phyloP scores from a whole-genome alignment of 2,888 invertebrate genomes.

The Hanleya hanleyi region DNA sequence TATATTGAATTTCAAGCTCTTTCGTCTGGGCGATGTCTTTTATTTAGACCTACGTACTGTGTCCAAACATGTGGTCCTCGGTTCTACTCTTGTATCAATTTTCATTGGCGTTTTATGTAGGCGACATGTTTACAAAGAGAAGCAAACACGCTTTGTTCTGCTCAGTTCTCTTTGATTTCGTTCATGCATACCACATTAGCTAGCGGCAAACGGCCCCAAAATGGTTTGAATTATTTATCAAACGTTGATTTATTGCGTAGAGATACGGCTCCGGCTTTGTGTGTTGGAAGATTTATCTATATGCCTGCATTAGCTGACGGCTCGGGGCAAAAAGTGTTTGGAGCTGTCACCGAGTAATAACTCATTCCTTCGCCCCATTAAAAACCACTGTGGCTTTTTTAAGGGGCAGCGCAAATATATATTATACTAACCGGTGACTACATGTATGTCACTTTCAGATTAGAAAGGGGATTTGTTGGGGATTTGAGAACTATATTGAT shows the following conservation, averaged over 20 bases:
- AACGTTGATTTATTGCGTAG: conserved; percentile 5
- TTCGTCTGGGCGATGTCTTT: background rate
- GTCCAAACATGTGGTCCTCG: background rate
- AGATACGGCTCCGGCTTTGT: conserved; percentile 3
- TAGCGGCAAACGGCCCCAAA: conserved; percentile 11
- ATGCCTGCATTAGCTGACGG: conserved; percentile 9
- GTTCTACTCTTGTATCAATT: background rate
- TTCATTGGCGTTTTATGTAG: background rate
- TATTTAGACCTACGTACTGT: background rate
- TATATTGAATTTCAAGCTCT: background rate
- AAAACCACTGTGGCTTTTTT: background rate
- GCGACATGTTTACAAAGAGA: background rate
- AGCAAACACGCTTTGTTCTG: background rate
- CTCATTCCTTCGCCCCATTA: background rate
- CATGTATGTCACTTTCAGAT: too few species aligned
- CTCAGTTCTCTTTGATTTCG: background rate
- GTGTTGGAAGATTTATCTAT: conserved; percentile 5
- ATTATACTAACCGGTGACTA: too few species aligned
- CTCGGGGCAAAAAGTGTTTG: conserved; percentile 8
- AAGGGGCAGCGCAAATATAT: too few species aligned
- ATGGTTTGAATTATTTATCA: conserved; percentile 11
- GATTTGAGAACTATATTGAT: too few species aligned
- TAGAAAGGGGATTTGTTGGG: too few species aligned
- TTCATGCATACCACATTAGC: conserved; percentile 11
- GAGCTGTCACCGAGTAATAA: background rate